phyloP scores from a whole-genome alignment of 2,888 invertebrate genomes.

The Apodemia duryi region DNA sequence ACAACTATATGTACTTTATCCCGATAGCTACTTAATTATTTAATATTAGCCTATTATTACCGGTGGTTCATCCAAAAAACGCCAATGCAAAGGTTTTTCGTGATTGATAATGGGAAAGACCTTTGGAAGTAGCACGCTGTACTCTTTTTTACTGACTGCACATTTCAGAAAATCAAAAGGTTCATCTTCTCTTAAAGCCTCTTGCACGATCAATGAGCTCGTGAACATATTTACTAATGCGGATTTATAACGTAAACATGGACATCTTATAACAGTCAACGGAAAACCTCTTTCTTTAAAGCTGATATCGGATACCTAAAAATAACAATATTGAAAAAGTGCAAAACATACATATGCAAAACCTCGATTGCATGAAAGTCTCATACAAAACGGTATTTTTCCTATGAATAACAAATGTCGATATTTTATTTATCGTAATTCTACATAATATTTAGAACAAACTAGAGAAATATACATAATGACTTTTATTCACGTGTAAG shows the following conservation, averaged over 20 bases:
- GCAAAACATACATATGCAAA: too few species aligned
- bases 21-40: too few species aligned
- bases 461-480: too few species aligned
- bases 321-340: slow-evolving; percentile 18
- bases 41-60: slow-evolving; percentile 35
- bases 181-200: slow-evolving; percentile 48
- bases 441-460: too few species aligned
- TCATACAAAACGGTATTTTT: too few species aligned
- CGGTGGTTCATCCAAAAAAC: slow-evolving; percentile 57
- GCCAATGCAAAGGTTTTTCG: slow-evolving; percentile 55
- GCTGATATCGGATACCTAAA: slow-evolving; percentile 48
- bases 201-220: slow-evolving; percentile 39
- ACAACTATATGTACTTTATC: too few species aligned
- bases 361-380: too few species aligned
- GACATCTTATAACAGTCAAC: slow-evolving; percentile 54
- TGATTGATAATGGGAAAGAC: slow-evolving; percentile 51
- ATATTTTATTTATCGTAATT: too few species aligned
- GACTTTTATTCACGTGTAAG: too few species aligned
- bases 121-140: slow-evolving; percentile 58
- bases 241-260: slow-evolving; percentile 52
- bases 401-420: too few species aligned
- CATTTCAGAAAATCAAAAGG: slow-evolving; percentile 46
- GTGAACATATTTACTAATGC: slow-evolving; percentile 53
- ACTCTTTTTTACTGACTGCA: slow-evolving; percentile 50
- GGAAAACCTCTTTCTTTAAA: slow-evolving; percentile 59